Conservation (phyloP, 2,888 invertebrate genomes). For the Exephanes ischioxanthus region DNA sequence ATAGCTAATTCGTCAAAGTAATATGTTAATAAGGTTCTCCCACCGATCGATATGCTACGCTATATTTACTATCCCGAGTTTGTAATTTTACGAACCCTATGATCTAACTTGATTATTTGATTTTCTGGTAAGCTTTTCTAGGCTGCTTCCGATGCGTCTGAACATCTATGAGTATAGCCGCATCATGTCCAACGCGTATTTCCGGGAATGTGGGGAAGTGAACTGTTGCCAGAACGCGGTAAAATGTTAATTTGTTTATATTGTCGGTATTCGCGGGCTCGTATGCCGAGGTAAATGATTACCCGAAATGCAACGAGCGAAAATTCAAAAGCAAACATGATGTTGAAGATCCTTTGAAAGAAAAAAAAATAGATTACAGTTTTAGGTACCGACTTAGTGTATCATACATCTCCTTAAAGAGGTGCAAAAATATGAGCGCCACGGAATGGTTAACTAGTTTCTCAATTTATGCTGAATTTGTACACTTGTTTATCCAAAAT, state of each 20-base stretch:
- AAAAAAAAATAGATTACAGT: too few species aligned
- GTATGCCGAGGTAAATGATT: conserved; percentile 22
- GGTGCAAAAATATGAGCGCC: too few species aligned
- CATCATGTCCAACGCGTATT: conserved; percentile 38
- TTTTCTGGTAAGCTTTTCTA: conserved; percentile 8
- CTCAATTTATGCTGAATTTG: too few species aligned
- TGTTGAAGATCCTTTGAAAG: too few species aligned
- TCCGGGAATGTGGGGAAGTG: conserved; percentile 33
- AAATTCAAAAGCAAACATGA: neutral
- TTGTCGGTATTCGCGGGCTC: conserved; percentile 31
- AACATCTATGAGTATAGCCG: conserved; percentile 10
- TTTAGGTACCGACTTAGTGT: too few species aligned
- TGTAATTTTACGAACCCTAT: conserved; percentile 15
- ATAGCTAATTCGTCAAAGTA: too few species aligned
- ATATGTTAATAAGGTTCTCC: neutral
- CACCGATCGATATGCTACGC: neutral
- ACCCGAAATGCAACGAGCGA: neutral
- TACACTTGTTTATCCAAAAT: too few species aligned
- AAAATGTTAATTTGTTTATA: conserved; percentile 54
- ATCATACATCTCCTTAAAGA: too few species aligned
- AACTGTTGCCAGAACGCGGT: conserved; percentile 14
- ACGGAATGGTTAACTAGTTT: too few species aligned
- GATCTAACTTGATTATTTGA: conserved; percentile 29
- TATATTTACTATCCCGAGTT: neutral
- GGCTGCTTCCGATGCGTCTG: neutral